phyloP scores from a whole-genome alignment of 2,797 vertebrate species.

The Bradypus variegatus region DNA sequence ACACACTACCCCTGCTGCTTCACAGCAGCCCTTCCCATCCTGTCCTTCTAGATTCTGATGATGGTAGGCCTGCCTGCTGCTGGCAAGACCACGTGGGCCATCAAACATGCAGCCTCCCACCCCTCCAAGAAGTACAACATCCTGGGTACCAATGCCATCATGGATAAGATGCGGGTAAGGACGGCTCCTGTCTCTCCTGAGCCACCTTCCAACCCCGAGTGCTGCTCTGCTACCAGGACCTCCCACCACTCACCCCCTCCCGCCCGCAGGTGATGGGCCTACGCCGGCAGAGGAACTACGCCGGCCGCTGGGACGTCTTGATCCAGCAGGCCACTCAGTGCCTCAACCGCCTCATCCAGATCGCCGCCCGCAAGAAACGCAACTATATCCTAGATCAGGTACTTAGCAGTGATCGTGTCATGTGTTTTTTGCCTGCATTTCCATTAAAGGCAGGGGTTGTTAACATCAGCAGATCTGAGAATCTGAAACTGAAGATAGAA shows the following conservation, averaged over 20 bases:
- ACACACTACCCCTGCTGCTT: not conserved
- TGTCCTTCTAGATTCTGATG: conserved; percentile 85
- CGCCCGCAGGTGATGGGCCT: conserved; percentile 90
- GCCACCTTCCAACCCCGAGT: not conserved
- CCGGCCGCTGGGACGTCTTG: conserved; percentile 91
- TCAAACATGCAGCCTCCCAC: conserved; percentile 81
- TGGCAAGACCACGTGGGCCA: conserved; percentile 94
- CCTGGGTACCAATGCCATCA: conserved; percentile 94
- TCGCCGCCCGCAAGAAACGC: conserved; percentile 91
- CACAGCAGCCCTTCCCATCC: not conserved
- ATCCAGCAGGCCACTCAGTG: conserved; percentile 96
- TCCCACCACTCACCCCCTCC: not conserved
- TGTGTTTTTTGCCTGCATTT: not conserved
- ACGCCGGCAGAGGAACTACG: conserved; percentile 89
- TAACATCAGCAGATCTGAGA: not conserved
- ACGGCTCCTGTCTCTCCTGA: not conserved
- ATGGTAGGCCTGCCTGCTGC: conserved; percentile 95
- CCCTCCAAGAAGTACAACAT: conserved; percentile 93
- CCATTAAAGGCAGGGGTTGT: not conserved
- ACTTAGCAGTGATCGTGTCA: not conserved
- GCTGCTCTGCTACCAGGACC: not conserved
- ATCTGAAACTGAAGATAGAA: not conserved
- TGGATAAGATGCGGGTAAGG: conserved; percentile 96
- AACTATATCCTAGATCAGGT: conserved; percentile 98
- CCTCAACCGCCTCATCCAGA: conserved; percentile 94